A percentile compares a stretch with the other conserved stretches of the same genome.
Evolutionary conservation across 23 tunicate genomes (phyloP).

Genomic region (Diplosoma virens): DNA sequence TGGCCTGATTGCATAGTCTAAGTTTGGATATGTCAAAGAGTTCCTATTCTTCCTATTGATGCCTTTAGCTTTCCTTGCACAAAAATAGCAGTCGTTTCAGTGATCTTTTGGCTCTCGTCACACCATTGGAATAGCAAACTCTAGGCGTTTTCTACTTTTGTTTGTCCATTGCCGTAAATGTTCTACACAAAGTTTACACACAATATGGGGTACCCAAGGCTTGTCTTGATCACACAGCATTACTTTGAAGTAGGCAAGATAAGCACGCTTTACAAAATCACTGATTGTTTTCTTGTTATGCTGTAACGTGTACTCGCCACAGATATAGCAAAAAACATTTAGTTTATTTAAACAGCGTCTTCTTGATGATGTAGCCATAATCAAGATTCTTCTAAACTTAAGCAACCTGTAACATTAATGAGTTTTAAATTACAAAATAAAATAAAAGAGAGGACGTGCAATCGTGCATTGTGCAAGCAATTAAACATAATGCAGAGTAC

Average conservation of each 20-base stretch:
- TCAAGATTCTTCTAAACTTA: no score
- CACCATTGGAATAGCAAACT: neutral
- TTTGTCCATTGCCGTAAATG: neutral
- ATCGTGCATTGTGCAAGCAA: no score
- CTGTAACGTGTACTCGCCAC: neutral
- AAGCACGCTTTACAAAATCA: no score
- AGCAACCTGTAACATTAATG: no score
- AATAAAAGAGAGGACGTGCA: no score
- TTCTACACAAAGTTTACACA: no score
- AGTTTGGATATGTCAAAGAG: neutral
- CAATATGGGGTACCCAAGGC: no score
- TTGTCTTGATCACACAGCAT: neutral
- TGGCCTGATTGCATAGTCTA: slow-evolving; percentile 1
- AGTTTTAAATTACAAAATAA: no score
- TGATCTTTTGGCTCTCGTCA: neutral
- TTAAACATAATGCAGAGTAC: no score
- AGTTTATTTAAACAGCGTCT: neutral
- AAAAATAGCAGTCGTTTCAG: neutral
- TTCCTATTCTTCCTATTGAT: neutral
- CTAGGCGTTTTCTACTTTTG: neutral
- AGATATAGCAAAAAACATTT: neutral
- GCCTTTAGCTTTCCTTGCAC: neutral
- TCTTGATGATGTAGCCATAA: no score
- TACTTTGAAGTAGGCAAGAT: neutral
- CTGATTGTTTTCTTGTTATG: no score